Conservation (phyloP, 2,113 vertebrate species). For the Eublepharis macularius region DNA sequence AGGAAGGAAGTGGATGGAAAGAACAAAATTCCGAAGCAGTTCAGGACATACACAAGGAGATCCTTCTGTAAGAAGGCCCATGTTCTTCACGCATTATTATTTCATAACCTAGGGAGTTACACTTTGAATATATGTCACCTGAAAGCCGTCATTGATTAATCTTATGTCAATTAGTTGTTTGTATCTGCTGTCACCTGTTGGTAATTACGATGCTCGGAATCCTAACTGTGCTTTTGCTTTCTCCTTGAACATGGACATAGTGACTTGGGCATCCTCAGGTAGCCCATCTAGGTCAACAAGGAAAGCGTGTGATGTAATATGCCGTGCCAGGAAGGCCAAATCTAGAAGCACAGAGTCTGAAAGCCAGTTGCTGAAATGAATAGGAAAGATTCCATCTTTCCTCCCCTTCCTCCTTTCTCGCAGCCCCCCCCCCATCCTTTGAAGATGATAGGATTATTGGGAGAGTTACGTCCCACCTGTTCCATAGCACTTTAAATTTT, state of each 20-base stretch:
- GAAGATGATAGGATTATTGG: background rate
- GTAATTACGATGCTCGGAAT: slow-evolving; percentile 32
- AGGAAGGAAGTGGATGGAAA: no score
- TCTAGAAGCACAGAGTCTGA: background rate
- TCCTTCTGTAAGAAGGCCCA: background rate
- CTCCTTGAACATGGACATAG: slow-evolving; percentile 35
- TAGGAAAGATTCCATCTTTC: background rate
- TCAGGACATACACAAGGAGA: background rate
- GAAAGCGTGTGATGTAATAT: slow-evolving; percentile 52
- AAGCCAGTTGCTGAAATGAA: background rate
- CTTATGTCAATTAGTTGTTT: slow-evolving; percentile 34
- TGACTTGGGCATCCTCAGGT: slow-evolving; percentile 51
- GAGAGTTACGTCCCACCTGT: no score
- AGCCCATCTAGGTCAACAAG: slow-evolving; percentile 54
- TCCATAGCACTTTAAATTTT: no score
- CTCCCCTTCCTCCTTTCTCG: no score
- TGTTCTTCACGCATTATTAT: slow-evolving; percentile 27
- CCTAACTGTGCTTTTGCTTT: slow-evolving; percentile 48
- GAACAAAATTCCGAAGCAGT: no score
- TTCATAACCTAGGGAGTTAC: slow-evolving; percentile 30
- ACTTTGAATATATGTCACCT: slow-evolving; percentile 38
- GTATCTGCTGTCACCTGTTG: slow-evolving; percentile 13
- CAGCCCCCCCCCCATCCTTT: background rate
- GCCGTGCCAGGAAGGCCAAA: slow-evolving; percentile 59
- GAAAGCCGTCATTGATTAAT: slow-evolving; percentile 49